Percentiles rank a stretch among this genome's conserved stretches.
phyloP scores from a whole-genome alignment of 2,888 invertebrate genomes.

The Apomyelois bistriatella region DNA sequence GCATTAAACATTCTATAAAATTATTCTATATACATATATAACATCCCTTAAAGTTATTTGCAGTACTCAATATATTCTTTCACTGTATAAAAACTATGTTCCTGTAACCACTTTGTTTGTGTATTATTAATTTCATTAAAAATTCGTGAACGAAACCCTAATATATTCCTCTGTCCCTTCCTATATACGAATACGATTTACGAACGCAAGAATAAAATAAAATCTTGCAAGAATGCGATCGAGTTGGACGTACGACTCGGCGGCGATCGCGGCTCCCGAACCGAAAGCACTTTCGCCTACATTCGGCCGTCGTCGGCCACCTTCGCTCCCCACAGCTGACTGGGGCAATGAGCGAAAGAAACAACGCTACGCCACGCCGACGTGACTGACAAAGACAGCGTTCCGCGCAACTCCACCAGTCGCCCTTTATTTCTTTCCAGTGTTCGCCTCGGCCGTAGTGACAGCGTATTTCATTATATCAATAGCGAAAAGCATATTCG shows the following conservation, averaged over 20 bases:
- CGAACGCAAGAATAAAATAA: slow-evolving; percentile 36
- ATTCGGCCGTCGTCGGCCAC: slow-evolving; percentile 58
- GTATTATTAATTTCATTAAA: neutral
- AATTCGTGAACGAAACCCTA: slow-evolving; percentile 25
- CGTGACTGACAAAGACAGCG: slow-evolving; percentile 43
- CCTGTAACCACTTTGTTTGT: too few species aligned
- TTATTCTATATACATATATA: too few species aligned
- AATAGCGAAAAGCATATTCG: slow-evolving; percentile 55
- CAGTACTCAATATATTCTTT: too few species aligned
- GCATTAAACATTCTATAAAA: too few species aligned
- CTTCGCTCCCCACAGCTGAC: slow-evolving; percentile 76
- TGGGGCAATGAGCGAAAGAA: slow-evolving; percentile 52
- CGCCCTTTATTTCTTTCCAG: slow-evolving; percentile 75
- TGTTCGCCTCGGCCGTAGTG: slow-evolving; percentile 67
- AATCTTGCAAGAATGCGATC: slow-evolving; percentile 49
- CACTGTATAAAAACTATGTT: too few species aligned
- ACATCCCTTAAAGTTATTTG: too few species aligned
- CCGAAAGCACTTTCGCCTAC: slow-evolving; percentile 70
- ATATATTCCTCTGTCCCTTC: slow-evolving; percentile 29
- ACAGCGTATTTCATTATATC: slow-evolving; percentile 61
- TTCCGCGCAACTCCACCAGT: slow-evolving; percentile 58
- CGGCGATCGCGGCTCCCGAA: slow-evolving; percentile 39
- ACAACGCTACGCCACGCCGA: slow-evolving; percentile 27
- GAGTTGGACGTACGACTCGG: slow-evolving; percentile 32
- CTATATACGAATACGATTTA: too few species aligned